These are phyloP conservation scores for Carollia perspicillata DNA, from an alignment of 2,113 vertebrate genomes.

Conservation along the genomic window DNA sequence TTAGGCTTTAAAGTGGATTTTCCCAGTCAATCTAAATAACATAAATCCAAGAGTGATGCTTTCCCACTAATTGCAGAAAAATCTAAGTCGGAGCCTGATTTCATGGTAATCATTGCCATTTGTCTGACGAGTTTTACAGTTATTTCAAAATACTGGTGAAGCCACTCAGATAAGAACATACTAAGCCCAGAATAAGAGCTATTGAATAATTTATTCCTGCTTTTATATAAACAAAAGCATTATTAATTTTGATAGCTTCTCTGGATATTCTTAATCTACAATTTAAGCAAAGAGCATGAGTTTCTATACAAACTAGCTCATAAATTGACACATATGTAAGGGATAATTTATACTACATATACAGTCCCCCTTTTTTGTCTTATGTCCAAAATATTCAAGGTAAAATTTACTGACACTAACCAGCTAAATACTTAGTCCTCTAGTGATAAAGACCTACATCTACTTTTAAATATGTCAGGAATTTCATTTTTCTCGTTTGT, in stretches of 20 bases:
- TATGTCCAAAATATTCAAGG: not conserved
- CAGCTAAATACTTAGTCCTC: not conserved
- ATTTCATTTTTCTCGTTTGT: not conserved
- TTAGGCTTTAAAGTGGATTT: slow-evolving; percentile 89
- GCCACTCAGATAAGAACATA: slow-evolving; percentile 67
- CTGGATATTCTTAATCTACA: slow-evolving; percentile 51
- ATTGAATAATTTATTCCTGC: slow-evolving; percentile 58
- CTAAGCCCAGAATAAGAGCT: slow-evolving; percentile 70
- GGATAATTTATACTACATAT: not conserved
- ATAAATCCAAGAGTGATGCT: slow-evolving; percentile 87
- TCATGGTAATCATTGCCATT: slow-evolving; percentile 90
- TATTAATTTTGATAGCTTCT: slow-evolving; percentile 2
- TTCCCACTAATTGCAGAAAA: slow-evolving; percentile 86
- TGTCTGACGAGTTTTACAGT: slow-evolving; percentile 84
- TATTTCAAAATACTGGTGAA: slow-evolving; percentile 73
- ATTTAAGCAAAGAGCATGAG: not conserved
- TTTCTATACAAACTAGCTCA: not conserved
- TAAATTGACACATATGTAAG: not conserved
- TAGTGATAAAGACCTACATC: not conserved
- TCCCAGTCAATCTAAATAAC: slow-evolving; percentile 91
- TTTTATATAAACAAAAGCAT: slow-evolving; percentile 75
- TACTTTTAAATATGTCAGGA: not conserved
- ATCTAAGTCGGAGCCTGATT: slow-evolving; percentile 88
- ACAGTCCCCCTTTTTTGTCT: not conserved
- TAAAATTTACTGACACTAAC: not conserved